Evolutionary conservation across 2,797 vertebrate species (phyloP), one percentile per base, ranked within the genome.

Genomic region (Poecilia wingei): DNA sequence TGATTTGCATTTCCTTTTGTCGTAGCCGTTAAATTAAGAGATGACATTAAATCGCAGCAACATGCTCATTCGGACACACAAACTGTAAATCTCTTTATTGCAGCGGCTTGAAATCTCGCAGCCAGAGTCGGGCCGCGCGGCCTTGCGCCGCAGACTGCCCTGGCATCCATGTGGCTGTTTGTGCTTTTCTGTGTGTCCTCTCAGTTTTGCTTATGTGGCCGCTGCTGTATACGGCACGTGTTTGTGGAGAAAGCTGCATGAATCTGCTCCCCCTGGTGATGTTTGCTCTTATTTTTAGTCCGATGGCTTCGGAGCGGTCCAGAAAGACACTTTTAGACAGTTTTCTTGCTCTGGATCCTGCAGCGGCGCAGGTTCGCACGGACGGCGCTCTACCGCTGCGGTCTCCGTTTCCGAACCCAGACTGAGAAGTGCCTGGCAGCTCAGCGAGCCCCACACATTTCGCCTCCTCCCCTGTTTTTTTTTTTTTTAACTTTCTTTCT

Each of bases 361-460:
- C 64, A 53, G 61, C 46, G 49, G 72, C 77, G 72, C 70, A 74
- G 31, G 55, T 78, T 43, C 16, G 3, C 49, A 25, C 28, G 49
- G 81, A 84, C 83, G 18, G 78, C 49, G 4, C 78, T 85, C 72
- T 81, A 81, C 87, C 36, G 53, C 84, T 84, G 90, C 13, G 81
- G 86, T 92, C 85, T 89, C 83, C 73, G 57, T 89, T 86, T 92
- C 90, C 87, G 81, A 82, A 91, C 84, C 83, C 79, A 89, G 84
- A 92, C 90, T 76, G 6, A 88, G 85, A 89, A 88, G 77, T 84
- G 86, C 84, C 86, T 87, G 85, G 87, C 91, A 90, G 85, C 86
- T 85, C 70, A 3, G 79, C 73, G 2, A 85, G 76, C 81, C 82
- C 79, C 6, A 80, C 53, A 28, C 83, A 83, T 89, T 91, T 78